Base-by-base conservation (phyloP, 2,113 vertebrate species). In the Tonatia bakeri region DNA sequence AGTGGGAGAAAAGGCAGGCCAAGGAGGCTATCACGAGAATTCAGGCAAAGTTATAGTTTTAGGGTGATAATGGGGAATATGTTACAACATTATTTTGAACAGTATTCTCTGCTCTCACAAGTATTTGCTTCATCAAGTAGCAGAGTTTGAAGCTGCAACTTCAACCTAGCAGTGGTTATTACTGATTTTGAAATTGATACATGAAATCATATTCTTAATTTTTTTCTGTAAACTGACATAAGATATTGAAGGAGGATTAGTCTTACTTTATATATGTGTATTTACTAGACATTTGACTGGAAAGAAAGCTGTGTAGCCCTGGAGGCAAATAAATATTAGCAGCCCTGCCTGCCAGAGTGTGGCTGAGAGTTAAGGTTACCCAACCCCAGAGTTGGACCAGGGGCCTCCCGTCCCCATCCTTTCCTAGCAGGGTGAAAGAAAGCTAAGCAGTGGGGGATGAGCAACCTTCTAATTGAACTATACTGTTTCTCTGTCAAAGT, bases 131-230 rank as follows among this genome's bases (percentile, higher is more conserved):
- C 88, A 90, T 96, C 87, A 97, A 96, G 90, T 38, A 95, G 77
- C 31, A 83, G 96, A 97, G 70, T 65, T 70, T 82, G 94, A 97
- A 97, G 70, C 90, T 97, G 64, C 19, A 93, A 96, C 96, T 98
- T 98, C 87, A 94, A 97, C 95, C 91, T 97, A 95, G 80, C 91
- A 96, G 87, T 95, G 90, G 97, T 97, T 96, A 45, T 50, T 38
- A 33, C 81, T 97, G 98, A 97, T 97, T 98, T 98, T 98, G 96
- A 98, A 98, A 97, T 94, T 97, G 94, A 96, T 97, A 94, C 95
- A 87, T 98, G 95, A 97, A 98, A 94, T 82, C 15, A 50, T 97
- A 96, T 95, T 97, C 90, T 97, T 97, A 97, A 96, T 97, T 38
- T 95, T 97, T 95, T 87, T 96, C 95, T 72, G 76, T 90, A 96